Evolutionary conservation across 1,140 invertebrate genomes (phyloP), one percentile per base, ranked within the genome.

Genomic region (Tyrophagus putrescentiae): DNA sequence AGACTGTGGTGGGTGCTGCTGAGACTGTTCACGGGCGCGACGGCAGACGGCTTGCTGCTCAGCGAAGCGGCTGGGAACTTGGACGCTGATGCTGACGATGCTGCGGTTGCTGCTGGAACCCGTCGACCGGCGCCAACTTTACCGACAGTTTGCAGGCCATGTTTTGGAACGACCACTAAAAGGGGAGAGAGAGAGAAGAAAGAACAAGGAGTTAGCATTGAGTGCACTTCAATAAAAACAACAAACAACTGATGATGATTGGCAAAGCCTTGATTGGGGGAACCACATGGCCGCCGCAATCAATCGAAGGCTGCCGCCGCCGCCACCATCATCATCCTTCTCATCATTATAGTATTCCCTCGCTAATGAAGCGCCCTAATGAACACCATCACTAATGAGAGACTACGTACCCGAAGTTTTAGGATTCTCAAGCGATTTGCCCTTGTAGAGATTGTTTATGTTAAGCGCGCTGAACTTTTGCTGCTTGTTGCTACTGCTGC

Each of bases 101-200:
- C 91, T 77, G 95, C 78, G 81, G 94, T 92, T 72, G 87, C 89
- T 75, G 92, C 87, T 62, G 76, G 76, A 72, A 77, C 76, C 74
- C 91, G 84, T 75, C 91, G 83, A 73, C 86, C 84, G 74, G 82
- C 87, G 73, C 86, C 87, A 76, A 95, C 87, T 84, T 94, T 95
- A 78, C 91, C 90, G 82, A 96, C 82, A 77, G 82, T 88, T 85
- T 94, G 90, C 82, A 95, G 87, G 80, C 91, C 91, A 93, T 94
- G 88, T 85, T 93, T 92, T 73, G 85, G 83, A 79, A 85, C 82
- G 76, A 83, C 88, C 61, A 62, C 13, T 39, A 7, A 41, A n/a
- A 60, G 18, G 41, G 28, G 60, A 25, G 9, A 58, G 31, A 58
- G n/a, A 25, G 29, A 63, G 0, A n/a, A n/a, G 11, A 34, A 18